Evolutionary conservation across 2,888 invertebrate species (phyloP).

Genomic region (Dryococelus australis): DNA sequence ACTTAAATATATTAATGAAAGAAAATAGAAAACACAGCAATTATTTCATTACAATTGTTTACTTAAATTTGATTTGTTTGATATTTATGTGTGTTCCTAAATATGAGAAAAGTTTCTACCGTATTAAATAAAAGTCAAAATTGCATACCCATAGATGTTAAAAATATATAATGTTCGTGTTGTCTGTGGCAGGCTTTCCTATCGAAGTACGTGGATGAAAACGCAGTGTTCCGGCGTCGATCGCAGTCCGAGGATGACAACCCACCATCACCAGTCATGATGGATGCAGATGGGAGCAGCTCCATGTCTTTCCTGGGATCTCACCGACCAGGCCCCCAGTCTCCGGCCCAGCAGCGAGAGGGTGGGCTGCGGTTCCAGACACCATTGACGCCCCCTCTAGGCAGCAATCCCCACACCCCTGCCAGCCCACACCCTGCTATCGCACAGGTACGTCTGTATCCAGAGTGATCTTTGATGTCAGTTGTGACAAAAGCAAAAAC

Average conservation of each 20-base stretch:
- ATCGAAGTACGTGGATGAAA: conserved; percentile 93
- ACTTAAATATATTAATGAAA: too few relatives aligned
- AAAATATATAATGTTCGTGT: not conserved
- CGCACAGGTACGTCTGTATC: conserved; percentile 54
- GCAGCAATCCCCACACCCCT: conserved; percentile 85
- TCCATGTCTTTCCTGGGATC: conserved; percentile 58
- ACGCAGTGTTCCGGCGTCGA: conserved; percentile 78
- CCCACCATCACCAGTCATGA: conserved; percentile 91
- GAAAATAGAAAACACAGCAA: too few relatives aligned
- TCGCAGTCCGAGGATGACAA: conserved; percentile 96
- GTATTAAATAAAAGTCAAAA: too few relatives aligned
- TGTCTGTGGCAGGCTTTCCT: conserved; percentile 73
- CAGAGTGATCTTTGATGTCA: too few relatives aligned
- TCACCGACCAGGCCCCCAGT: conserved; percentile 69
- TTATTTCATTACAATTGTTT: too few relatives aligned
- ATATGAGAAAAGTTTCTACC: too few relatives aligned
- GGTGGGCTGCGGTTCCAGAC: conserved; percentile 83
- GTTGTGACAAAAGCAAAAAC: too few relatives aligned
- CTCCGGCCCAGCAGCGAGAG: conserved; percentile 68
- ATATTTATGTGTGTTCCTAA: too few relatives aligned
- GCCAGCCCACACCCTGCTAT: conserved; percentile 78
- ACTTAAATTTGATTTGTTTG: too few relatives aligned
- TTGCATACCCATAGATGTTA: too few relatives aligned
- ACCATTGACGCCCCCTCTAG: conserved; percentile 81
- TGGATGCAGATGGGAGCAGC: conserved; percentile 69